Evolutionary conservation across 2,797 vertebrate genomes (phyloP).

Genomic region (Bovichtus diacanthus): DNA sequence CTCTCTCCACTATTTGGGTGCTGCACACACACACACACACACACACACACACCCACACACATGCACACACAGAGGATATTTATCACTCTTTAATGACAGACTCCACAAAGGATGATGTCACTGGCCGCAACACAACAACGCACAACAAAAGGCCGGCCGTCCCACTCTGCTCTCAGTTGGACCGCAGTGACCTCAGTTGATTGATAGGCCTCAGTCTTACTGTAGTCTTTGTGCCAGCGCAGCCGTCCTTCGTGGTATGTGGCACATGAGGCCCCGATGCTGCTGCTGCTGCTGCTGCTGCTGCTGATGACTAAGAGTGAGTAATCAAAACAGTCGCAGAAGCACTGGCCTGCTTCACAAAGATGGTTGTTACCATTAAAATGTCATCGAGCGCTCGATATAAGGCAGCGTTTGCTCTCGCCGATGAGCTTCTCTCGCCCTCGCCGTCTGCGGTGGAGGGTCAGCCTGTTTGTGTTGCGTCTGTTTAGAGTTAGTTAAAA

Average conservation of each 20-base stretch:
- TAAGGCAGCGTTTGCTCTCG: conserved; percentile 48
- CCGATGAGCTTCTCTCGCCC: conserved; percentile 10
- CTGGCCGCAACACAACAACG: conserved; percentile 63
- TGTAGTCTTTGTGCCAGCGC: conserved; percentile 72
- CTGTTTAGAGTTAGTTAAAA: conserved; percentile 29
- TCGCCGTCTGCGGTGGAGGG: conserved; percentile 16
- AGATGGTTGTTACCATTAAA: conserved; percentile 61
- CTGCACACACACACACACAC: background rate
- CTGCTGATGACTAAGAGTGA: conserved; percentile 74
- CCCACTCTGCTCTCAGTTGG: conserved; percentile 44
- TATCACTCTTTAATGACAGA: conserved; percentile 76
- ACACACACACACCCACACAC: conserved; percentile 10
- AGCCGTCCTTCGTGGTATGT: conserved; percentile 46
- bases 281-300: conserved; percentile 50
- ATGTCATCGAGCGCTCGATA: conserved; percentile 63
- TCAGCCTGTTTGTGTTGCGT: conserved; percentile 40
- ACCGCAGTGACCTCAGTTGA: conserved; percentile 74
- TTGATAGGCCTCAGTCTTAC: conserved; percentile 70
- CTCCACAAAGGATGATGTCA: conserved; percentile 76
- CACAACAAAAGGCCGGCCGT: conserved; percentile 58
- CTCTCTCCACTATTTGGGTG: conserved; percentile 21
- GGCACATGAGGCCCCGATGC: conserved; percentile 56
- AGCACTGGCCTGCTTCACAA: conserved; percentile 49
- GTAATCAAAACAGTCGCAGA: conserved; percentile 75
- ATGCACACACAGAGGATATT: conserved; percentile 41